Evolutionary conservation across 2,888 invertebrate genomes (phyloP).

Genomic region (Ischnura elegans): DNA sequence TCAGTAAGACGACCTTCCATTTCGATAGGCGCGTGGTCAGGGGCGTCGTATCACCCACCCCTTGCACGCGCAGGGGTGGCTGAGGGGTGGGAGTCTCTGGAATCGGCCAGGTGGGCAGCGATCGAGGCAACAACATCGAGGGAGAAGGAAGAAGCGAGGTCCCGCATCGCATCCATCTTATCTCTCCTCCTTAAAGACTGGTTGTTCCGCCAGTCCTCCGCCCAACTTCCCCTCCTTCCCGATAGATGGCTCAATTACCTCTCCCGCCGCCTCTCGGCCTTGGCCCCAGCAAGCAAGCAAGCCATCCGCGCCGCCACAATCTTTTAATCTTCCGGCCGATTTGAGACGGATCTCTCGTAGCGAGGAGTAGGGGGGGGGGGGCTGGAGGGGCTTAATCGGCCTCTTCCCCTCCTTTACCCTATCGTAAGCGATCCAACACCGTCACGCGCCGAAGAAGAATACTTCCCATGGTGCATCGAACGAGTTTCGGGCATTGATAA

Average conservation of each 20-base stretch:
- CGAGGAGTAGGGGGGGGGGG: background rate
- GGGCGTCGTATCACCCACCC: too few species aligned
- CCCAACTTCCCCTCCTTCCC: background rate
- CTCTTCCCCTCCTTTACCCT: too few species aligned
- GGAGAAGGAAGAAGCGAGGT: background rate
- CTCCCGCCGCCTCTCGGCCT: background rate
- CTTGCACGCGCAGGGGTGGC: background rate
- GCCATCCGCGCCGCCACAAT: background rate
- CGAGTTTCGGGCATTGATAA: too few species aligned
- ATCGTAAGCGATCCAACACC: too few species aligned
- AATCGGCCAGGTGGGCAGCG: background rate
- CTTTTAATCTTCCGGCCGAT: slow-evolving; percentile 14
- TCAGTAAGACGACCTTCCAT: too few species aligned
- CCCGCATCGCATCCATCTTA: background rate
- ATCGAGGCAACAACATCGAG: background rate
- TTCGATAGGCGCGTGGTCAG: too few species aligned
- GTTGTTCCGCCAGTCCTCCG: background rate
- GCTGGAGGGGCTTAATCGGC: background rate
- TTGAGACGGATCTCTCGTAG: background rate
- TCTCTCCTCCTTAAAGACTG: background rate
- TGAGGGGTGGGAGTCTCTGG: background rate
- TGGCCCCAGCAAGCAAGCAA: background rate
- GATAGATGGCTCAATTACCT: slow-evolving; percentile 35
- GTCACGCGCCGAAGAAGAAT: too few species aligned
- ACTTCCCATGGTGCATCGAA: too few species aligned